Evolutionary conservation across 2,797 vertebrate species (phyloP).

Genomic region (Odontamblyopus lacepedii): DNA sequence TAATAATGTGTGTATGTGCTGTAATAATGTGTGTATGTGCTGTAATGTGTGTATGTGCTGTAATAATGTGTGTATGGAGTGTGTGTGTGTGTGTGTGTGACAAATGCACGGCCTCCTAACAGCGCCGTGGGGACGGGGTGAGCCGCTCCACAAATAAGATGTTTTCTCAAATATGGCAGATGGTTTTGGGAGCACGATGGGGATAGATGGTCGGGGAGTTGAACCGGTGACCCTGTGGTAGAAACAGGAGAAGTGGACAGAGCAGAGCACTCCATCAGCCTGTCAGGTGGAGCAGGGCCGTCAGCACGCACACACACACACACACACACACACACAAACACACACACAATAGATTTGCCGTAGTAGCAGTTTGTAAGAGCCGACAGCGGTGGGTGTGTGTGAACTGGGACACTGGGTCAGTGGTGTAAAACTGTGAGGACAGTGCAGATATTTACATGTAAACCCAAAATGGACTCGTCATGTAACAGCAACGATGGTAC

Average conservation of each 20-base stretch:
- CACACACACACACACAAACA: no score
- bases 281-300: slow-evolving; percentile 11
- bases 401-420: neutral
- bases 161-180: slow-evolving; percentile 42
- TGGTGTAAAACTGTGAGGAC: neutral
- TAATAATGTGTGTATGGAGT: no score
- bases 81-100: no score
- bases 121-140: slow-evolving; percentile 28
- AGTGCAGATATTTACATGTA: neutral
- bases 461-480: no score
- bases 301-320: slow-evolving; percentile 13
- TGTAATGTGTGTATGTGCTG: no score
- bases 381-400: neutral
- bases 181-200: slow-evolving; percentile 38
- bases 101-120: slow-evolving; percentile 44
- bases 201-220: slow-evolving; percentile 42
- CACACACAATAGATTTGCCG: neutral
- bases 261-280: slow-evolving; percentile 12
- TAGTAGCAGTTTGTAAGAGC: neutral
- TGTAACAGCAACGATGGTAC: no score
- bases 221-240: slow-evolving; percentile 19
- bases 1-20: no score
- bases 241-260: neutral
- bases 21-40: no score
- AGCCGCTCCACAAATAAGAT: slow-evolving; percentile 24